These are phyloP conservation scores for Eupithecia tripunctaria DNA, from an alignment of 2,888 invertebrate genomes.

Conservation along the genomic window DNA sequence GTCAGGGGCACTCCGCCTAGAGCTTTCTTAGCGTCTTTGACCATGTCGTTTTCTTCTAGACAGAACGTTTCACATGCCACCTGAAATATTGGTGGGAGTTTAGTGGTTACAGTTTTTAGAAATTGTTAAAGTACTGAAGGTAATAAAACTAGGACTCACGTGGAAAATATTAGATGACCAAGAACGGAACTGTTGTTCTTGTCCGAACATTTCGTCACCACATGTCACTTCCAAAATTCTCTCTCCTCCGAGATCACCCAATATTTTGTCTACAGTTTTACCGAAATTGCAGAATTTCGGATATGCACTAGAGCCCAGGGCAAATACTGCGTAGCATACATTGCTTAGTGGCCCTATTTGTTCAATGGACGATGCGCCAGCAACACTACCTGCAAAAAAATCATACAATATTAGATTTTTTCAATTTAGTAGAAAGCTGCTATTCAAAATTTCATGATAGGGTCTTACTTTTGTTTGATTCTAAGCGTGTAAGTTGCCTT, in stretches of 20 bases:
- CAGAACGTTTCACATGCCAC: slow-evolving; percentile 96
- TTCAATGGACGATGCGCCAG: slow-evolving; percentile 89
- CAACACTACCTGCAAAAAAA: slow-evolving; percentile 85
- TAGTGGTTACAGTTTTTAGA: neutral
- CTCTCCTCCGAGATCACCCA: slow-evolving; percentile 95
- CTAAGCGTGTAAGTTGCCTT: slow-evolving; percentile 85
- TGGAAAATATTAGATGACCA: slow-evolving; percentile 95
- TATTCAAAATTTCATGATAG: neutral
- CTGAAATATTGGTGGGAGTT: slow-evolving; percentile 68
- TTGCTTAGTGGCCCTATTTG: slow-evolving; percentile 94
- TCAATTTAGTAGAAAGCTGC: neutral
- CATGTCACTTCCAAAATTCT: slow-evolving; percentile 90
- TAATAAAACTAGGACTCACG: slow-evolving; percentile 71
- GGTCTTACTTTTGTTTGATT: slow-evolving; percentile 76
- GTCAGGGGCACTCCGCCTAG: slow-evolving; percentile 89
- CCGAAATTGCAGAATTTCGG: slow-evolving; percentile 98
- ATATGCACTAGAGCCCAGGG: slow-evolving; percentile 96
- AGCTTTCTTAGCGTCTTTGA: slow-evolving; percentile 91
- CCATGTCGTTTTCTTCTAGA: slow-evolving; percentile 93
- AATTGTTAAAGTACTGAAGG: neutral
- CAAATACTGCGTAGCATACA: slow-evolving; percentile 96
- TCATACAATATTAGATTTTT: neutral
- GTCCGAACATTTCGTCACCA: slow-evolving; percentile 97
- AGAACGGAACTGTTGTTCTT: slow-evolving; percentile 95
- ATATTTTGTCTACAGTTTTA: slow-evolving; percentile 93